Conservation (phyloP, 2,113 vertebrate species). For the Bubo scandiacus region DNA sequence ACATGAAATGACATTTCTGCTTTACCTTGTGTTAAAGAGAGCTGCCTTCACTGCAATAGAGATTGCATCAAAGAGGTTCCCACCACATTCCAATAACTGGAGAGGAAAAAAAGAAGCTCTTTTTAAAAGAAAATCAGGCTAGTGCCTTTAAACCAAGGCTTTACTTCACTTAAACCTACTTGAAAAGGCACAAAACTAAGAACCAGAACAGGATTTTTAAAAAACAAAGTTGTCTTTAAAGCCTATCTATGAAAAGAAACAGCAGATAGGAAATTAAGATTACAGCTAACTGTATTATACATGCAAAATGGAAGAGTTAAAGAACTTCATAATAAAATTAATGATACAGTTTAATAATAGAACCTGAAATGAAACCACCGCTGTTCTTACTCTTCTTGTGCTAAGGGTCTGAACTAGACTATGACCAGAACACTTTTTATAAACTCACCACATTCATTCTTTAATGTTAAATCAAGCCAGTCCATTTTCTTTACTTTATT, state of each 20-base stretch:
- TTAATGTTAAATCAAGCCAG: not conserved
- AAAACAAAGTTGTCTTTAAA: conserved; percentile 5
- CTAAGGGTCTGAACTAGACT: not conserved
- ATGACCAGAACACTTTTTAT: not conserved
- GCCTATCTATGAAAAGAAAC: not conserved
- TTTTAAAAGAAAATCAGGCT: not conserved
- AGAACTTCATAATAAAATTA: not conserved
- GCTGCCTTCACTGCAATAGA: conserved; percentile 96
- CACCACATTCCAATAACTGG: conserved; percentile 94
- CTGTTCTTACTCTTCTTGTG: not conserved
- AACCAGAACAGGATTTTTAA: not conserved
- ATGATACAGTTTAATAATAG: not conserved
- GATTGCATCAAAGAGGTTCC: conserved; percentile 93
- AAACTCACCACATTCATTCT: not conserved
- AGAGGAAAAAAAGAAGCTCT: conserved; percentile 9
- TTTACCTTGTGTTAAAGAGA: conserved; percentile 95
- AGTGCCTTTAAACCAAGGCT: not conserved
- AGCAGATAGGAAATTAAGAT: not conserved
- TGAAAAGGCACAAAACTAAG: conserved; percentile 10
- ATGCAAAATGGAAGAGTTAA: not conserved
- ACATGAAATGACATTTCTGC: not conserved
- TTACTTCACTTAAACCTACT: not conserved
- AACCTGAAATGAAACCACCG: not conserved
- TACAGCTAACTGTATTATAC: not conserved
- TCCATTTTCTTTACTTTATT: not conserved